Conservation (phyloP, 2,113 vertebrate species). For the Amblyornis subalaris region DNA sequence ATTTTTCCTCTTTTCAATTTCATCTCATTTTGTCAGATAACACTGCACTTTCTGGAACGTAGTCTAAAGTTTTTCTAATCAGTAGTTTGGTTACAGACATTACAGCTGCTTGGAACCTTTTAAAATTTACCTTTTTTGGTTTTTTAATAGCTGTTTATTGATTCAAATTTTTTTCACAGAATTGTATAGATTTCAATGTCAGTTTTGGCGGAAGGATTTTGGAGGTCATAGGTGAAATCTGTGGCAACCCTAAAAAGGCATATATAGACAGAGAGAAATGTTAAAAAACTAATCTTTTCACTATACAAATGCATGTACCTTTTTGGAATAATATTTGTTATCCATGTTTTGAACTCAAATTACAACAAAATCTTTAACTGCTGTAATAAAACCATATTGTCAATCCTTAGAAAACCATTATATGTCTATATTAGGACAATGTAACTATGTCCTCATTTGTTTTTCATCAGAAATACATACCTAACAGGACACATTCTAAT, state of each 20-base stretch:
- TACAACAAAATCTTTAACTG: not conserved
- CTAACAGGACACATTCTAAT: not conserved
- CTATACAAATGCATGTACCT: rapidly evolving
- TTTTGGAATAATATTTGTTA: not conserved
- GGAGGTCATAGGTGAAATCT: not conserved
- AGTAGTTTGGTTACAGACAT: not conserved
- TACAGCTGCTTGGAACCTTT: not conserved
- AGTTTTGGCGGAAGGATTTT: not conserved
- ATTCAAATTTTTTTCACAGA: not conserved
- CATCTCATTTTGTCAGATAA: not conserved
- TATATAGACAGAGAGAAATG: not conserved
- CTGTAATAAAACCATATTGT: not conserved
- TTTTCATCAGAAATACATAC: not conserved
- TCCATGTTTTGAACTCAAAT: not conserved
- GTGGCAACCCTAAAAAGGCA: not conserved
- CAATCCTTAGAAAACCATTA: not conserved
- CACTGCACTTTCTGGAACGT: not conserved
- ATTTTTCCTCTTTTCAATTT: not conserved
- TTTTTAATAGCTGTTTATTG: not conserved
- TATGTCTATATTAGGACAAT: not conserved
- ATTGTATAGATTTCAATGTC: not conserved
- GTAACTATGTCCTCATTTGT: not conserved
- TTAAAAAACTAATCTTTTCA: not conserved
- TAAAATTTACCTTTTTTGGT: not conserved
- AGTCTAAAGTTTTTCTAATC: not conserved